Evolutionary conservation across 2,113 vertebrate species (phyloP).

Genomic region (Pycnonotus jocosus): DNA sequence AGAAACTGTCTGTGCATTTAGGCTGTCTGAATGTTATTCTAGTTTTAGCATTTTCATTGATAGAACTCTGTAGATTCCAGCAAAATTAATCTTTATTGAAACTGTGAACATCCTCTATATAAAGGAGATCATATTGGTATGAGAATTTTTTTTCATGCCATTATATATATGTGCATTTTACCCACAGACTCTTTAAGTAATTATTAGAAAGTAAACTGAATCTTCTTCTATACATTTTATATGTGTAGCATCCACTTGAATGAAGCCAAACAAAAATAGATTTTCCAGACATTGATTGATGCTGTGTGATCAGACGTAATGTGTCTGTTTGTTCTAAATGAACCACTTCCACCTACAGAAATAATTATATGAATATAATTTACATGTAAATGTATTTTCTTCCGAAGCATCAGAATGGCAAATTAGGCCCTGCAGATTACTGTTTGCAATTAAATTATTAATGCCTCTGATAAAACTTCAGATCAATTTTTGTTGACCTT

Average conservation of each 20-base stretch:
- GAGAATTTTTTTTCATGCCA: neutral
- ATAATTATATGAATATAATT: slow-evolving; percentile 85
- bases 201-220: neutral
- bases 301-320: slow-evolving; percentile 32
- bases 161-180: neutral
- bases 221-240: slow-evolving; percentile 2
- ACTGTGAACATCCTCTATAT: neutral
- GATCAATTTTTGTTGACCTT: slow-evolving; percentile 82
- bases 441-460: slow-evolving; percentile 89
- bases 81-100: neutral
- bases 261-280: slow-evolving; percentile 34
- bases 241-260: neutral
- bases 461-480: slow-evolving; percentile 78
- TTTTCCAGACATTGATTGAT: slow-evolving; percentile 38
- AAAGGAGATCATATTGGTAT: neutral
- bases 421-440: slow-evolving; percentile 84
- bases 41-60: neutral
- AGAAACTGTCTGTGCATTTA: neutral
- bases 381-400: slow-evolving; percentile 87
- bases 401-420: slow-evolving; percentile 67
- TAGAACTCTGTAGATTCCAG: neutral
- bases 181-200: neutral
- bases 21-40: neutral
- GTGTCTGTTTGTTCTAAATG: slow-evolving; percentile 44
- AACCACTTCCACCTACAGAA: slow-evolving; percentile 71